phyloP scores from a whole-genome alignment of 2,888 invertebrate genomes.

The Eurytoma californica region DNA sequence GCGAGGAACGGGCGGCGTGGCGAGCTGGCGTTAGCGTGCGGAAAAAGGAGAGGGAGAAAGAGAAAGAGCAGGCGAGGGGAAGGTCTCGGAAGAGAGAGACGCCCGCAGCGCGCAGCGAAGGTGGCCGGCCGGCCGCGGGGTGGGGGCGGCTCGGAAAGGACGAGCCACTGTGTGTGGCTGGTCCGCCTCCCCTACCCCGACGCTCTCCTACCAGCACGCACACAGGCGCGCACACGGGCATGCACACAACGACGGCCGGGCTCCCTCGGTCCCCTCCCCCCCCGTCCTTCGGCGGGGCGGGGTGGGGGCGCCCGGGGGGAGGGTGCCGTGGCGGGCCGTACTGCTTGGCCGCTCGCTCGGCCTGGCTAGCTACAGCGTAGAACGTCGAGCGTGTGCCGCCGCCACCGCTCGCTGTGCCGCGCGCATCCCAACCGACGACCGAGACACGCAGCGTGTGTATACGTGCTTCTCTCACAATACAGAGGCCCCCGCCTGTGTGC shows the following conservation, averaged over 20 bases:
- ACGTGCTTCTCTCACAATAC: no score
- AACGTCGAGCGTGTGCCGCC: background rate
- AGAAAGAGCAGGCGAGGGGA: slow-evolving; percentile 49
- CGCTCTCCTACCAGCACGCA: no score
- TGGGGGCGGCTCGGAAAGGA: slow-evolving; percentile 49
- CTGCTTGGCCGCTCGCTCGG: no score
- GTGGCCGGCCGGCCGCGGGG: slow-evolving; percentile 18
- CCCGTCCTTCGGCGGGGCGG: no score
- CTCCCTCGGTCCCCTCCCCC: no score
- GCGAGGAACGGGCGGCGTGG: slow-evolving; percentile 13
- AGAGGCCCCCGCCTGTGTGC: no score
- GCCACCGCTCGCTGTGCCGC: slow-evolving; percentile 2
- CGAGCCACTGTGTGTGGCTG: slow-evolving; percentile 23
- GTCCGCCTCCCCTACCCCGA: slow-evolving; percentile 8
- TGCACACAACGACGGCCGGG: no score
- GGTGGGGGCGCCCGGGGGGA: no score
- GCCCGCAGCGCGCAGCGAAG: slow-evolving; percentile 56
- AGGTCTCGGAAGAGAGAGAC: slow-evolving; percentile 49
- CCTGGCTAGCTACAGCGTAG: background rate
- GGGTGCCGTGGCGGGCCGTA: no score
- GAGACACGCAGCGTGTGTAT: no score
- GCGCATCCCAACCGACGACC: background rate
- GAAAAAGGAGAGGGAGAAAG: slow-evolving; percentile 35
- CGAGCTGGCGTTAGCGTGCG: slow-evolving; percentile 30
- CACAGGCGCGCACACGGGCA: no score